Conservation (phyloP, 2,888 invertebrate species). For the Caenorhabditis sp. region DNA sequence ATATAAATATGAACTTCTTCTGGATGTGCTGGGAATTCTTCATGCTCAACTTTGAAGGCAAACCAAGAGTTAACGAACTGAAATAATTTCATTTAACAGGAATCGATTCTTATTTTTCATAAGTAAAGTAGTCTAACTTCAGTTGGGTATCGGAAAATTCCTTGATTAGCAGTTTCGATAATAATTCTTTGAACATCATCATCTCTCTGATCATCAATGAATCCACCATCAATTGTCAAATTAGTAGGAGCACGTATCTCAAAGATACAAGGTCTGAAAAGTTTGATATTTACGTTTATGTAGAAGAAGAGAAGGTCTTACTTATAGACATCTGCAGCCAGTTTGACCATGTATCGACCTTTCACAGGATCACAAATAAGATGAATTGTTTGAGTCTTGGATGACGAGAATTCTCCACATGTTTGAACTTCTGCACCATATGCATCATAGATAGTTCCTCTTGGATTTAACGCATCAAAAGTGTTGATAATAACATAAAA, state of each 20-base stretch:
- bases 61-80: constrained; percentile 12
- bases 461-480: constrained; percentile 29
- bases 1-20: constrained; percentile 38
- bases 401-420: constrained; percentile 15
- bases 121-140: constrained; percentile 1
- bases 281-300: no score
- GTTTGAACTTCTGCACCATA: constrained; percentile 23
- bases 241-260: constrained; percentile 43
- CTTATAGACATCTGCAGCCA: constrained; percentile 32
- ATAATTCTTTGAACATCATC: constrained; percentile 49
- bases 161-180: constrained; percentile 26
- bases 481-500: constrained; percentile 39
- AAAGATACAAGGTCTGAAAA: constrained; percentile 42
- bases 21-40: constrained; percentile 37
- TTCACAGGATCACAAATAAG: constrained; percentile 27
- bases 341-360: constrained; percentile 37
- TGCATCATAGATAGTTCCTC: constrained; percentile 36
- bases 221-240: constrained; percentile 57
- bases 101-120: neutral
- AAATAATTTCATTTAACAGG: neutral
- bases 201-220: constrained; percentile 47
- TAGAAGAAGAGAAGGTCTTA: neutral
- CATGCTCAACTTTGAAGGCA: constrained; percentile 37
- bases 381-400: constrained; percentile 19
- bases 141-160: constrained; percentile 46